Evolutionary conservation across 2,888 invertebrate species (phyloP).

Genomic region (Teleiodes luculella): DNA sequence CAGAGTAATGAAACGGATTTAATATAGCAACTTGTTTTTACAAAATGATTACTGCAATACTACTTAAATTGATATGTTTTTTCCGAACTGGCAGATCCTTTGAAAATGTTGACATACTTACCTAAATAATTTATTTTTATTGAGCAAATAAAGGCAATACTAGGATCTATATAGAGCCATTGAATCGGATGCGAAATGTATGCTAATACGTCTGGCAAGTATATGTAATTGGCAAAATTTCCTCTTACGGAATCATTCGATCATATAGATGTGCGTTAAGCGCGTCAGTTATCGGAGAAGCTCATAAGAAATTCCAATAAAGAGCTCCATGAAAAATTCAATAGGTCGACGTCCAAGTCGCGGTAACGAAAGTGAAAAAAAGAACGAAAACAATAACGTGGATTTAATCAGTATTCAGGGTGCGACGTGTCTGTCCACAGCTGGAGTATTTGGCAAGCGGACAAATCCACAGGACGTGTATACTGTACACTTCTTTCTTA

Average conservation of each 20-base stretch:
- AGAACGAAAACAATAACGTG: slow-evolving; percentile 67
- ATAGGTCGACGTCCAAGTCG: slow-evolving; percentile 53
- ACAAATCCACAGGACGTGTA: slow-evolving; percentile 45
- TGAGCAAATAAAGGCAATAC: slow-evolving; percentile 60
- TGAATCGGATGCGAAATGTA: slow-evolving; percentile 64
- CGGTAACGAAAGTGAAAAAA: slow-evolving; percentile 64
- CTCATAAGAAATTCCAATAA: slow-evolving; percentile 61
- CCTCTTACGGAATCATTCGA: slow-evolving; percentile 53
- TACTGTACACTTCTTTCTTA: slow-evolving; percentile 14
- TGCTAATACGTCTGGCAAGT: slow-evolving; percentile 55
- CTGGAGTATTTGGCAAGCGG: slow-evolving; percentile 70
- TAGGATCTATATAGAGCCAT: slow-evolving; percentile 55
- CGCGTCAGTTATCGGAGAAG: slow-evolving; percentile 41
- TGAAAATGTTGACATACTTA: slow-evolving; percentile 40
- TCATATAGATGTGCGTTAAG: slow-evolving; percentile 57
- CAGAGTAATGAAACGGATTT: too few species aligned
- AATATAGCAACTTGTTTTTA: too few species aligned
- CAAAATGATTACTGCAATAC: too few species aligned
- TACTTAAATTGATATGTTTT: slow-evolving; percentile 14
- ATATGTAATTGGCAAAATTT: slow-evolving; percentile 65
- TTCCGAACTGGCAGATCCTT: slow-evolving; percentile 30
- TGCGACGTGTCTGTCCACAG: slow-evolving; percentile 60
- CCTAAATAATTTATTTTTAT: slow-evolving; percentile 62
- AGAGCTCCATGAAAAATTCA: slow-evolving; percentile 70
- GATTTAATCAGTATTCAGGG: slow-evolving; percentile 71